Evolutionary conservation across 1,140 invertebrate genomes (phyloP), one percentile per base, ranked within the genome.

Genomic region (Plodia interpunctella): DNA sequence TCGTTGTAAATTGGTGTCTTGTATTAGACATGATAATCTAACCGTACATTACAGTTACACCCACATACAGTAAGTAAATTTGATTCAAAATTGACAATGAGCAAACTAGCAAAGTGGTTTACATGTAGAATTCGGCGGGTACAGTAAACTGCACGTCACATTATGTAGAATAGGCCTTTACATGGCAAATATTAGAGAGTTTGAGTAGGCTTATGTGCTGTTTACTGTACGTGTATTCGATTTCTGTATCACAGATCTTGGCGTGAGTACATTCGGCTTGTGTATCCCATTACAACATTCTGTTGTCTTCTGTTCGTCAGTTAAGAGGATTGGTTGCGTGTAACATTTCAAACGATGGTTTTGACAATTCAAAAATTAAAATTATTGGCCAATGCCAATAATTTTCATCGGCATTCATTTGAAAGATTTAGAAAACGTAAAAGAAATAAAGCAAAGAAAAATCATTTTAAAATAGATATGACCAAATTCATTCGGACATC

Each of bases 161-260:
- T 25, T 25, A 25, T 6, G 2, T 6, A 3, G 21, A 25, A 6
- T 6, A 3, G 21, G 6, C 21, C 6, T 25, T 6, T 25, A 25
- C 6, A 6, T 25, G 21, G 2, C 21, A 6, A 3, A 25, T 25
- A 25, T 25, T 25, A 3, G 21, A 25, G 2, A 6, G 6, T 3
- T 25, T 25, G 21, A 6, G 21, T 2, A 25, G 21, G 21, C 21
- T 25, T 2, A 25, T 6, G 21, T 25, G 21, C 2, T 25, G 21
- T 25, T 25, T 3, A 25, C 21, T 25, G 21, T 25, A 25, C 21
- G 6, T 15, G n/a, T 44, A 44, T 44, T 44, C 38, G 38, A 44
- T 44, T 44, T 44, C 38, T 17, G 38, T 44, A 44, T 44, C 38
- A 44, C 38, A 44, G 38, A 44, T 44, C 38, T 44, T 44, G 38